Base-by-base conservation (phyloP, 2,797 vertebrate species). In the Pipistrellus pipistrellus region DNA sequence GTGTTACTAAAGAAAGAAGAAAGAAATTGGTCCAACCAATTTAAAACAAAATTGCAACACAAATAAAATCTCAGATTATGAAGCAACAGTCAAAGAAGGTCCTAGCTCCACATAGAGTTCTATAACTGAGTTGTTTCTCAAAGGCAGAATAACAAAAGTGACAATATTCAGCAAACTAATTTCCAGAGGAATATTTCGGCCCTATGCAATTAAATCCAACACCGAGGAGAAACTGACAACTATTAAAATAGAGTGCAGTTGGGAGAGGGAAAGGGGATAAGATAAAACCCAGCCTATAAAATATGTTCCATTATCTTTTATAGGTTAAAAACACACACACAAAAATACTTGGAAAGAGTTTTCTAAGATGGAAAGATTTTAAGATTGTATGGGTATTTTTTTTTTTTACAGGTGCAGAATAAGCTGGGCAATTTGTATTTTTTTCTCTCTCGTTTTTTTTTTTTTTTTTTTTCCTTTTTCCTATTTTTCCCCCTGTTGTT, bases 371-470 rank as follows among this genome's bases (percentile, higher is more conserved):
- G 51, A 68, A 92, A 93, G 46, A 93, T 96, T 94, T 97, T 93
- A 94, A 91, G 72, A 80, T 77, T 90, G 38, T 83, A 38, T 92
- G 62, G 18, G 25, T 10, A 41, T 41, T 41, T 73, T 85, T 82
- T 62, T 76, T 84, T 88, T 93, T 91, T 95, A 97, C 96, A 98
- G 97, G 98, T 98, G 97, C 94, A 95, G 92, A 95, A 86, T 95
- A 86, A 95, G 38, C 88, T 62, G 27, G 41, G 1, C 44, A 14
- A 15, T 85, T 69, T 78, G 55, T 51, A 53, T 35, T n/a, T 11
- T 21, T 21, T 44, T 44, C 3, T 2, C 1, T 48, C 20, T 27
- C 18, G 6, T 4, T 83, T n/a, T 11, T 14, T 76, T 66, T 59
- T 51, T 59, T 51, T 53, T 53, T 53, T 8, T 53, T 21, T 21